phyloP scores from a whole-genome alignment of 2,888 invertebrate species.

The Phyto melanocephala region DNA sequence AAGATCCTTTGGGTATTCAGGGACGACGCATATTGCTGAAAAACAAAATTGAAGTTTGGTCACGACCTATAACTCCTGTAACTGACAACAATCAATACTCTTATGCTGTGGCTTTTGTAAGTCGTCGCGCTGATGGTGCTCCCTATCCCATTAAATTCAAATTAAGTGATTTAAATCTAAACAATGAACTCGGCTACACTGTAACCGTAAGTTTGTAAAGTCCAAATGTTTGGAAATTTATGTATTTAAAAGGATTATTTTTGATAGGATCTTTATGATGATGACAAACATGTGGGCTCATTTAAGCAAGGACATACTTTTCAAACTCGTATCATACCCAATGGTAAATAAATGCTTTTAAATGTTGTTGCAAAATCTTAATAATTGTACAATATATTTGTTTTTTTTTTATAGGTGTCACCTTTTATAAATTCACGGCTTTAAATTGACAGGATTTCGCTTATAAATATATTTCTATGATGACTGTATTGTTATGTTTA shows the following conservation, averaged over 20 bases:
- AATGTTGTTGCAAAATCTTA: too few relatives aligned
- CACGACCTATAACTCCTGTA: slow-evolving; percentile 77
- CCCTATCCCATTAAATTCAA: slow-evolving; percentile 74
- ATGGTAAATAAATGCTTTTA: slow-evolving; percentile 67
- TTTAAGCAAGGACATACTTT: slow-evolving; percentile 63
- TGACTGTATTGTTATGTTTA: neutral
- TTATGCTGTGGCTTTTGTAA: slow-evolving; percentile 79
- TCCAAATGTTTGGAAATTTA: neutral
- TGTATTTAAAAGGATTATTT: neutral
- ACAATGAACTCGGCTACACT: slow-evolving; percentile 72
- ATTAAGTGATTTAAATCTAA: slow-evolving; percentile 76
- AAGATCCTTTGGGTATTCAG: slow-evolving; percentile 84
- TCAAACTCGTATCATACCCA: slow-evolving; percentile 71
- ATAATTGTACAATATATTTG: neutral
- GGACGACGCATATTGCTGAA: slow-evolving; percentile 80
- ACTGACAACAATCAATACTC: slow-evolving; percentile 74
- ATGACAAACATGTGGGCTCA: slow-evolving; percentile 44
- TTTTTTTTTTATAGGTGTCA: slow-evolving; percentile 69
- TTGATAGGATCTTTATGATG: slow-evolving; percentile 62
- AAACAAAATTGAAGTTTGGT: slow-evolving; percentile 78
- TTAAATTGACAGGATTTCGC: slow-evolving; percentile 3
- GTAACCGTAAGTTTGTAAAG: slow-evolving; percentile 69
- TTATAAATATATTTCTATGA: neutral
- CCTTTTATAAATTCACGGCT: slow-evolving; percentile 72
- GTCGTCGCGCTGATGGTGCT: slow-evolving; percentile 78